These are phyloP conservation scores for Crotalus horridus DNA, from an alignment of 2,113 vertebrate species.

Conservation along the genomic window DNA sequence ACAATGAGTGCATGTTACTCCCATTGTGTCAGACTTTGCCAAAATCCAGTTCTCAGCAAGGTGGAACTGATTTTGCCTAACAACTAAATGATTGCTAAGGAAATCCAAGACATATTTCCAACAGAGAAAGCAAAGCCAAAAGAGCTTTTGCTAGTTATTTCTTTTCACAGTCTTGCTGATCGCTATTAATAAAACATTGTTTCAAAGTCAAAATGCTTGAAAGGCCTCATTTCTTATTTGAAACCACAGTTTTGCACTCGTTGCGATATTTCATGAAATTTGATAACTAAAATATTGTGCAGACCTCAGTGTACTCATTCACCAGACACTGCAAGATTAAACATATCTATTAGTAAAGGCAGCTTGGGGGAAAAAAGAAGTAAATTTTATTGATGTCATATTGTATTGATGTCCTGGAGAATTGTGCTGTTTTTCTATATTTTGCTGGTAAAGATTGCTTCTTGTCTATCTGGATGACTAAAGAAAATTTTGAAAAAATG, in stretches of 20 bases:
- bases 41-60: not conserved
- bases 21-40: not conserved
- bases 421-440: not conserved
- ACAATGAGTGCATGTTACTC: not conserved
- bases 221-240: not conserved
- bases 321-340: not conserved
- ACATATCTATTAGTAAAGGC: not conserved
- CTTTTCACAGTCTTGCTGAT: not conserved
- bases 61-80: not conserved
- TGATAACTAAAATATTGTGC: not conserved
- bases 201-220: not conserved
- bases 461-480: not conserved
- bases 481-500: not conserved
- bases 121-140: not conserved
- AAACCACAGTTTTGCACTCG: not conserved
- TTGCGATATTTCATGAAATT: not conserved
- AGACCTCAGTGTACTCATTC: not conserved
- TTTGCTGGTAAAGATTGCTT: not conserved
- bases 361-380: not conserved
- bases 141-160: not conserved
- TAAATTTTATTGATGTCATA: not conserved
- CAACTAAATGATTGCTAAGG: not conserved
- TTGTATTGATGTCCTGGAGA: not conserved
- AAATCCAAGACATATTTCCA: not conserved
- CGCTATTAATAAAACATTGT: not conserved